phyloP scores from a whole-genome alignment of 2,113 vertebrate genomes.

The Plecturocebus donacophilus region DNA sequence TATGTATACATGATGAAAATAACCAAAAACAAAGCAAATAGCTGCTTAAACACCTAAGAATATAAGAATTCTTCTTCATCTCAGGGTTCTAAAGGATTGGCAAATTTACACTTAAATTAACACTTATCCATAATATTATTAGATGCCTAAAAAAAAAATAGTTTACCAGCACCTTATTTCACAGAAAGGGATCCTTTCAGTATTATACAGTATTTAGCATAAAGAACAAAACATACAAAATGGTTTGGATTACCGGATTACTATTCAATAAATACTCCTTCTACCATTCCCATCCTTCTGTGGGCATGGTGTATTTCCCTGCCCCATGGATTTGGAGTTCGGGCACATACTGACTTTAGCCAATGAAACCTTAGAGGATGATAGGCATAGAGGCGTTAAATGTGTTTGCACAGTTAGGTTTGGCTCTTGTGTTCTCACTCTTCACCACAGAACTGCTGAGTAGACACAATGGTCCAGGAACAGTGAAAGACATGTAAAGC shows the following conservation, averaged over 20 bases:
- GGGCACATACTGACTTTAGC: background rate
- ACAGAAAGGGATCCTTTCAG: background rate
- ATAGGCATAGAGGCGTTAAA: background rate
- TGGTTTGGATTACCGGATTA: background rate
- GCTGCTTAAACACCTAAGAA: background rate
- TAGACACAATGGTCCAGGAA: background rate
- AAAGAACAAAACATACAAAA: background rate
- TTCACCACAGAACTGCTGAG: background rate
- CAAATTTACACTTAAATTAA: background rate
- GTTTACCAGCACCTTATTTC: background rate
- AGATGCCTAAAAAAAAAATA: background rate
- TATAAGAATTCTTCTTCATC: background rate
- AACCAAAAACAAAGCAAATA: background rate
- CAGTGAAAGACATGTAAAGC: background rate
- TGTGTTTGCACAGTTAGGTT: background rate
- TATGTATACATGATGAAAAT: background rate
- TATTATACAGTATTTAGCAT: background rate
- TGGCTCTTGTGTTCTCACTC: background rate
- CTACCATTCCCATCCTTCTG: background rate
- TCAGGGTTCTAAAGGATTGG: background rate
- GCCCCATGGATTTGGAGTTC: background rate
- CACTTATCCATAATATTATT: background rate
- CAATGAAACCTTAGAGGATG: background rate
- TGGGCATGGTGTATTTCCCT: background rate
- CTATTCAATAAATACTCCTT: background rate